Conservation (phyloP, 2,888 invertebrate genomes). For the Rambutsinella grinnellia region DNA sequence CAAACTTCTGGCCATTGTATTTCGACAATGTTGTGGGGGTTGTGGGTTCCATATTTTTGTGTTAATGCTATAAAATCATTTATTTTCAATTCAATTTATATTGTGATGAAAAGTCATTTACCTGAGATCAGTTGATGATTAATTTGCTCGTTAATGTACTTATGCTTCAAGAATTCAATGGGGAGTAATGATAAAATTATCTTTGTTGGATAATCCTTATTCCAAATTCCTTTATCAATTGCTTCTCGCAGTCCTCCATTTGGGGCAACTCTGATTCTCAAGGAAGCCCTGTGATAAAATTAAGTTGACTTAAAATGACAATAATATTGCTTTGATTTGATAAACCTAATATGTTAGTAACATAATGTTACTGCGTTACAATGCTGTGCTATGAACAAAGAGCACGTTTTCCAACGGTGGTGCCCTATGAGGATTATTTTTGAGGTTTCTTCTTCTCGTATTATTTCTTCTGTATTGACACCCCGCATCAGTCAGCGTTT, state of each 20-base stretch:
- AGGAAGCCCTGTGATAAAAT: too few species aligned
- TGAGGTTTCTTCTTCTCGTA: neutral
- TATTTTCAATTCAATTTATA: too few species aligned
- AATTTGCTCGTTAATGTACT: neutral
- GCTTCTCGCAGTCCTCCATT: neutral
- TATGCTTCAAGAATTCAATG: neutral
- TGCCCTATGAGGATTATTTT: neutral
- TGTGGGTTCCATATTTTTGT: constrained; percentile 9
- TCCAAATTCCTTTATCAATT: constrained; percentile 4
- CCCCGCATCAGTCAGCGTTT: neutral
- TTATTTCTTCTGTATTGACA: neutral
- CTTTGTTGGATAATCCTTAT: constrained; percentile 13
- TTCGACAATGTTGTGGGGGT: constrained; percentile 19
- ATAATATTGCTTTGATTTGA: too few species aligned
- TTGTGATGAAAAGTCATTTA: too few species aligned
- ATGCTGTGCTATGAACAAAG: neutral
- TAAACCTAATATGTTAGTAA: too few species aligned
- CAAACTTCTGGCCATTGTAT: constrained; percentile 26
- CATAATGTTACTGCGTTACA: neutral
- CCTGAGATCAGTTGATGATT: neutral
- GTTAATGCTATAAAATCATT: constrained; percentile 12
- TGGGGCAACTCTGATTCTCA: too few species aligned
- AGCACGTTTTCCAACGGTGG: neutral
- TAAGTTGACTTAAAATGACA: too few species aligned
- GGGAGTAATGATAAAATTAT: constrained; percentile 10